Base-by-base conservation (phyloP, 2,113 vertebrate genomes). In the Halichoerus grypus region DNA sequence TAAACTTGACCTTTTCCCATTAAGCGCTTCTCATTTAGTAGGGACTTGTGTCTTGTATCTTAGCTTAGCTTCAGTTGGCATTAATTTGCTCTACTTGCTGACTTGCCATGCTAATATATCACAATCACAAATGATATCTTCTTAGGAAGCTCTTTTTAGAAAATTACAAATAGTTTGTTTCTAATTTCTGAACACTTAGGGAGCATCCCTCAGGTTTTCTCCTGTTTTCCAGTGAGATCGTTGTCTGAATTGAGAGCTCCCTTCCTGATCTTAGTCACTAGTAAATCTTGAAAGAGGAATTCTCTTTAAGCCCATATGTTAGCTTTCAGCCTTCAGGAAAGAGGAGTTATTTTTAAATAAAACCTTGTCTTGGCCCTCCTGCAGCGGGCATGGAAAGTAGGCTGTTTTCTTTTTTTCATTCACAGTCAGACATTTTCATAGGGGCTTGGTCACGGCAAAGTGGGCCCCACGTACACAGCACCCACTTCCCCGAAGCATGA, bases 401-500 rank as follows among this genome's bases (percentile, higher is more conserved):
- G 61, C 83, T 96, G 83, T 81, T 97, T 95, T 92, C 39, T 42
- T 88, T 81, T 91, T 74, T 61, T 39, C 53, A 92, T 94, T 89
- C 93, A 83, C 95, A 46, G 83, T 79, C 72, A 93, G 84, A 95
- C 55, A 0, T 87, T 95, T 96, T 94, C 96, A 22, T 24, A 87
- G 82, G 71, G 82, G 33, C 39, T 95, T n/a, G 65, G 81, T 96
- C 91, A 84, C 7, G 9, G 93, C 39, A 14, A 77, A 94, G 93
- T 85, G 91, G 84, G 79, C 72, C 82, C 76, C 11, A 3, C 1
- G 0, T 69, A 61, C 90, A 85, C 59, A 88, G 91, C 65, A 87
- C 93, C 92, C 85, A 72, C 91, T 95, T 91, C 79, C 88, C 91
- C 16, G 91, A 80, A 74, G 94, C 69, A 1, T 97, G 97, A 97